A percentile compares a stretch with the other conserved stretches of the same genome.
phyloP scores from a whole-genome alignment of 2,888 invertebrate species.

The Augochlorella aurata region DNA sequence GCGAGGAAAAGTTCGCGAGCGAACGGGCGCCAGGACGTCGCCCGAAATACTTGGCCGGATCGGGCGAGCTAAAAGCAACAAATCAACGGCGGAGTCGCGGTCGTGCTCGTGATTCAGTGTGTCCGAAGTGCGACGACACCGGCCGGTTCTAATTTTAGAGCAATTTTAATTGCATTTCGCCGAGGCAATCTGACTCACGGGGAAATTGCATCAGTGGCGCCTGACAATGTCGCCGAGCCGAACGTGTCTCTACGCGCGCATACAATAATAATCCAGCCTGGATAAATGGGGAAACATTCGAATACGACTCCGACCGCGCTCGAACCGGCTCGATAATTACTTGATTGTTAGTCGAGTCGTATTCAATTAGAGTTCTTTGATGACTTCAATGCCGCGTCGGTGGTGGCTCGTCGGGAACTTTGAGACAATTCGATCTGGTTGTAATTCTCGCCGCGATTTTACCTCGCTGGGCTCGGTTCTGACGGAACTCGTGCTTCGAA shows the following conservation, averaged over 20 bases:
- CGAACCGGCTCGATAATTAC: neutral
- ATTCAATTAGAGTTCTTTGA: neutral
- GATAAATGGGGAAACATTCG: slow-evolving; percentile 1
- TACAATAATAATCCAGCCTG: neutral
- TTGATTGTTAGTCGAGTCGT: neutral
- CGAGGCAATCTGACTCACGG: slow-evolving; percentile 43
- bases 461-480: no score
- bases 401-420: no score
- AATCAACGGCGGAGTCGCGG: neutral
- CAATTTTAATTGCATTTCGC: slow-evolving; percentile 49
- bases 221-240: neutral
- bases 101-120: slow-evolving; percentile 25
- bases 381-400: neutral
- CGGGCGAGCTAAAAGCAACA: slow-evolving; percentile 35
- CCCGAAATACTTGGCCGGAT: slow-evolving; percentile 20
- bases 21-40: slow-evolving; percentile 4
- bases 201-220: slow-evolving; percentile 30
- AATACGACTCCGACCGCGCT: neutral
- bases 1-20: neutral
- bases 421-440: no score
- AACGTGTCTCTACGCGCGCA: neutral
- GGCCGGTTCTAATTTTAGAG: slow-evolving; percentile 50
- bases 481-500: no score
- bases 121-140: slow-evolving; percentile 48
- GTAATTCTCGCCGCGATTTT: neutral